These are phyloP conservation scores for Rattus rattus DNA, from an alignment of 2,113 vertebrate species.

Conservation along the genomic window DNA sequence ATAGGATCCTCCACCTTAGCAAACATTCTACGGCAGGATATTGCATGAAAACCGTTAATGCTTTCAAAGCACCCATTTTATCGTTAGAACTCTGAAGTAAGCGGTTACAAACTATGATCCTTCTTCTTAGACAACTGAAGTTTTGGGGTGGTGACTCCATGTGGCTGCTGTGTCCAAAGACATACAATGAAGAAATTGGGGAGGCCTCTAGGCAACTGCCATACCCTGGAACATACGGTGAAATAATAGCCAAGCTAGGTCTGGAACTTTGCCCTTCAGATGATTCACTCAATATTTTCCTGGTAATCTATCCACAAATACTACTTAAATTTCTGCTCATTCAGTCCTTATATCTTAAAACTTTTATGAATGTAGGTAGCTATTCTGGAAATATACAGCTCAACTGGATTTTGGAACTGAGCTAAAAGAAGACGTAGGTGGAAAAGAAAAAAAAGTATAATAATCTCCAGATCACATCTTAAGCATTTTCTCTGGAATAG, in stretches of 20 bases:
- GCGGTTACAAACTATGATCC: neutral
- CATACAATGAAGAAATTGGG: neutral
- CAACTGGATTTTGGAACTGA: neutral
- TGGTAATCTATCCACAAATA: neutral
- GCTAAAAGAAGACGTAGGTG: neutral
- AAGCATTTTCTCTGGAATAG: neutral
- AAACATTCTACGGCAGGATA: neutral
- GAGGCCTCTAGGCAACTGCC: neutral
- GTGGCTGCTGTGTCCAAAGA: neutral
- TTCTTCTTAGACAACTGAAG: neutral
- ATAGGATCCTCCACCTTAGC: neutral
- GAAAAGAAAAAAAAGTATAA: neutral
- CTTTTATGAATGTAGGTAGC: neutral
- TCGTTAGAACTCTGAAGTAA: neutral
- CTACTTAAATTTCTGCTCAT: neutral
- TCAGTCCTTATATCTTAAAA: neutral
- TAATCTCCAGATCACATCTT: constrained; percentile 3
- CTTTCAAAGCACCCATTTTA: constrained; percentile 22
- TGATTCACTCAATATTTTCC: neutral
- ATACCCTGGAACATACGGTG: neutral
- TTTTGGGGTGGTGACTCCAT: neutral
- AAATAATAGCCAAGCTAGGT: neutral
- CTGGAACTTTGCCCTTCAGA: neutral
- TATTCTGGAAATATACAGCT: constrained; percentile 26
- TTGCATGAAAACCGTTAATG: neutral